Base-by-base conservation (phyloP, 2,797 vertebrate species). In the Neostethus bicornis region DNA sequence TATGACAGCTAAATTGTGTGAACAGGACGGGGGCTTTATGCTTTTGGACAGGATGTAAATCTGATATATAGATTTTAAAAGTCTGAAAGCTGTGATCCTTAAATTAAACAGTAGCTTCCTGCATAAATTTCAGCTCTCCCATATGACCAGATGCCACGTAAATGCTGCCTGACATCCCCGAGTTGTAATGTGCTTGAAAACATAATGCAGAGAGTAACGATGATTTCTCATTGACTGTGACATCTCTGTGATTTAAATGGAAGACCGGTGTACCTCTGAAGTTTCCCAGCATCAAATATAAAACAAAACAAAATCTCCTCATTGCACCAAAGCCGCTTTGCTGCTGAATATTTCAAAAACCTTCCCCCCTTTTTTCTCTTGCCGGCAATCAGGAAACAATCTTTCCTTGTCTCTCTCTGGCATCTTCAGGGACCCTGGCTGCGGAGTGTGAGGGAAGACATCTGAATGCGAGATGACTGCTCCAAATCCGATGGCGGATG, bases 331-430 rank as follows among this genome's bases (percentile, higher is more conserved):
- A 87, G 88, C 84, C 69, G 48, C 67, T 74, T 77, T 54, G 37
- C 73, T 66, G 26, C 58, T 91, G 83, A 91, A 90, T 91, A 91
- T 91, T 92, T 91, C 68, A 90, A 82, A 89, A 86, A 73, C 55
- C 77, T 66, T 80, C 73, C 70, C 74, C 69, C 25, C 73, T 55
- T 84, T 85, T 85, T 79, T 77, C 87, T 89, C 87, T 84, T 70
- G 83, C 80, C 69, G 62, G 79, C 87, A 85, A 89, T 89, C 87
- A 91, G 85, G 84, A 89, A 90, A 89, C 83, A 83, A 90, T 88
- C 83, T 90, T 89, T 88, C 81, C 86, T 88, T 86, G 84, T 88
- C 84, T 86, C 72, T 90, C 80, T 70, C 73, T 41, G 10, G 70
- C 75, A 81, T 87, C 91, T 90, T 89, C 77, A 48, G 89, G 89